phyloP scores from a whole-genome alignment of 2,113 vertebrate species.

The Hypomesus transpacificus region DNA sequence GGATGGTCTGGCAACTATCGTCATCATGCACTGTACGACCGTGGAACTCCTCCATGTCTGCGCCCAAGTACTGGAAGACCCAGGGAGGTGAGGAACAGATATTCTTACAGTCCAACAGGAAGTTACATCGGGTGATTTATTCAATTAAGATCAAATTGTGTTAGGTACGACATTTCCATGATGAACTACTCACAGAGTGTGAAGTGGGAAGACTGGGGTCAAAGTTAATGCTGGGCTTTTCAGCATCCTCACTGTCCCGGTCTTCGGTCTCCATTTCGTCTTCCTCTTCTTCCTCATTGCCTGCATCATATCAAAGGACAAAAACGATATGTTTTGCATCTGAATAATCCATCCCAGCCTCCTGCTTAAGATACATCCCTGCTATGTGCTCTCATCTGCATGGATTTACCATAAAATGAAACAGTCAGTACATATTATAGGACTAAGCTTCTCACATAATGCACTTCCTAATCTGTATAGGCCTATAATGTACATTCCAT shows the following conservation, averaged over 20 bases:
- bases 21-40: conserved; percentile 93
- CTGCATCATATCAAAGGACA: conserved; percentile 32
- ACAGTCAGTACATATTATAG: too few relatives aligned
- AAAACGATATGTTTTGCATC: too few relatives aligned
- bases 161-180: background rate
- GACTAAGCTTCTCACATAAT: too few relatives aligned
- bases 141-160: background rate
- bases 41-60: conserved; percentile 98
- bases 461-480: too few relatives aligned
- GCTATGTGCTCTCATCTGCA: too few relatives aligned
- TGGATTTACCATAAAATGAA: too few relatives aligned
- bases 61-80: conserved; percentile 83
- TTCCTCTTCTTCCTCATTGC: conserved; percentile 85
- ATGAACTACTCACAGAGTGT: conserved; percentile 78
- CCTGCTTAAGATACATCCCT: too few relatives aligned
- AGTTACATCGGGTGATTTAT: background rate
- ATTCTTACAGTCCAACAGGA: background rate
- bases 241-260: conserved; percentile 79
- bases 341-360: too few relatives aligned
- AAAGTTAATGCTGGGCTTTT: conserved; percentile 92
- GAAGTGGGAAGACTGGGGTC: conserved; percentile 95
- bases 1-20: conserved; percentile 90
- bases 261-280: conserved; percentile 93
- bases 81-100: background rate
- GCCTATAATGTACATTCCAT: too few relatives aligned